Conservation (phyloP, 2,888 invertebrate genomes). For the Entomobrya multifasciata region DNA sequence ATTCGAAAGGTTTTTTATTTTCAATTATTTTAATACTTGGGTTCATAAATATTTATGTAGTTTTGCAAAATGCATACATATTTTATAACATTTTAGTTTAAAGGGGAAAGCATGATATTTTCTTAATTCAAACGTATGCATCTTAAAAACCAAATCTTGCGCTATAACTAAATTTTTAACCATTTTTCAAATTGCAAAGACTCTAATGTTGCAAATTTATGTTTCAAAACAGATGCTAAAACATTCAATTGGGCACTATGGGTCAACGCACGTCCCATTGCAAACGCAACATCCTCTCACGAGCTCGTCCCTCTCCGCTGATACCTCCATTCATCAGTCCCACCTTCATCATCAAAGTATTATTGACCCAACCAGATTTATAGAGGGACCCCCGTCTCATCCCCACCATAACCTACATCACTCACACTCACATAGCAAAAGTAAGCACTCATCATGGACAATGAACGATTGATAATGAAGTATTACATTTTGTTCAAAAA, state of each 20-base stretch:
- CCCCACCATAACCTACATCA: conserved; percentile 71
- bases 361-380: conserved; percentile 78
- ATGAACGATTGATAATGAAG: background rate
- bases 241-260: conserved; percentile 79
- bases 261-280: conserved; percentile 76
- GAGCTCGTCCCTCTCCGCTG: conserved; percentile 79
- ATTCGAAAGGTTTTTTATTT: too few species aligned
- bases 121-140: too few species aligned
- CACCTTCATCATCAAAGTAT: conserved; percentile 75
- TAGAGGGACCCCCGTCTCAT: conserved; percentile 78
- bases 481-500: background rate
- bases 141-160: too few species aligned
- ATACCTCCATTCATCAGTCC: conserved; percentile 77
- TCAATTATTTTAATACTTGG: too few species aligned
- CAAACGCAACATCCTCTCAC: conserved; percentile 78
- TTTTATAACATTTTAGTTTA: too few species aligned
- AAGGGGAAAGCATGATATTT: too few species aligned
- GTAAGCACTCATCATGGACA: conserved; percentile 64
- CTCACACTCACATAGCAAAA: conserved; percentile 78
- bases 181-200: too few species aligned
- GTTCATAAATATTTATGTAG: too few species aligned
- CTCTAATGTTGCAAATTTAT: background rate
- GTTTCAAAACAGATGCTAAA: conserved; percentile 76
- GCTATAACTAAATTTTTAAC: too few species aligned
- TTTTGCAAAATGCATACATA: too few species aligned